A percentile compares a stretch with the other conserved stretches of the same genome.
Conservation (phyloP, 2,113 vertebrate species). For the Archocentrus centrarchus region DNA sequence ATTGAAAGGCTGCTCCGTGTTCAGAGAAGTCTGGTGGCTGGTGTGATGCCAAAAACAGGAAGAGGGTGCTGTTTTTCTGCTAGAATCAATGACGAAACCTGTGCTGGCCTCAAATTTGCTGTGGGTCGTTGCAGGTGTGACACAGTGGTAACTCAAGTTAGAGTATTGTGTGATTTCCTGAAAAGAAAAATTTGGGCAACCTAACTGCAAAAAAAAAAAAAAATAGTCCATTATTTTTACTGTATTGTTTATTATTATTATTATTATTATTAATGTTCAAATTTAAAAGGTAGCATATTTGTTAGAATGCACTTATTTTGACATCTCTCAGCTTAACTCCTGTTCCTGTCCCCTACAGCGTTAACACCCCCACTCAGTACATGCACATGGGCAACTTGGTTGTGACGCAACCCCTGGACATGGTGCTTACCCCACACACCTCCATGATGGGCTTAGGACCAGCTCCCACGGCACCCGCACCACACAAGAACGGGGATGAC, state of each 20-base stretch:
- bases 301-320: not conserved
- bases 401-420: constrained; percentile 71
- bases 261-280: too few relatives aligned
- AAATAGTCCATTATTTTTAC: not conserved
- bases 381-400: constrained; percentile 68
- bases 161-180: not conserved
- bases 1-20: too few relatives aligned
- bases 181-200: not conserved
- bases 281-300: not conserved
- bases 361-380: constrained; percentile 69
- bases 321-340: not conserved
- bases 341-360: constrained; percentile 39
- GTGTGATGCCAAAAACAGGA: not conserved
- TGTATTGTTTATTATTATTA: not conserved
- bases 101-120: not conserved
- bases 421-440: constrained; percentile 74
- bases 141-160: not conserved
- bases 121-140: not conserved
- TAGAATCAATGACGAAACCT: not conserved
- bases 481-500: constrained; percentile 70
- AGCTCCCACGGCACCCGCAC: constrained; percentile 60
- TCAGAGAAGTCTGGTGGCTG: not conserved
- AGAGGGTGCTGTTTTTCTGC: constrained; percentile 35
- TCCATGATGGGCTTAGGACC: constrained; percentile 70
- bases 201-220: not conserved